Evolutionary conservation across 1,140 invertebrate genomes (phyloP), one percentile per base, ranked within the genome.

Genomic region (Hylaeus volcanicus): DNA sequence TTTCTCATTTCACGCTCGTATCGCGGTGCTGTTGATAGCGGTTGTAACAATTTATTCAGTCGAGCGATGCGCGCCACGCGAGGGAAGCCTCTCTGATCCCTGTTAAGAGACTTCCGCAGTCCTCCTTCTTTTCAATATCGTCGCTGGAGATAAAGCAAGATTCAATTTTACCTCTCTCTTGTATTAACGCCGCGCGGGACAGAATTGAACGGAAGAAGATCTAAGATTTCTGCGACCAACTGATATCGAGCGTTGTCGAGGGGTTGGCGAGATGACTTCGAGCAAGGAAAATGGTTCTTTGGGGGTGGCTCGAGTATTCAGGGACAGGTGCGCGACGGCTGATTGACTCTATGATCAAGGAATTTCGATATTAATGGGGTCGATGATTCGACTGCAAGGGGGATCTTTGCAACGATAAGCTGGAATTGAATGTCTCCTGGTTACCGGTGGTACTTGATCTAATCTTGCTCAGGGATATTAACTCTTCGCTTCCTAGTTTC

Each of bases 151-250:
- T 91, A 91, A 91, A 90, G 87, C 88, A 86, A 90, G 89, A 92
- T 92, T 92, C 91, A 92, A 92, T 92, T 92, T 91, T 88, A 41
- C 89, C 86, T 75, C 86, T 90, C 85, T 88, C 86, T 86, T 83
- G 85, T 84, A 86, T 82, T 88, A 74, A 53, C 64, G 60, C 53
- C 41, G 8, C 12, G 63, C 45, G 60, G 60, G 51, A n/a, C 48
- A 68, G 51, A 79, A 26, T 68, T 43, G 76, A 70, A 58, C 48
- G 81, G 76, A 75, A 26, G 26, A 79, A 83, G 86, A 88, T 87
- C 79, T 81, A 45, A 82, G 82, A 86, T 83, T 87, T 79, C 85
- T 88, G 81, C 58, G 69, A 70, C 71, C 70, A 70, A 48, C 55
- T 77, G 88, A 88, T 89, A 88, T 81, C 76, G 68, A 56, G 8